phyloP scores from a whole-genome alignment of 2,888 invertebrate species.

The Volucella inanis region DNA sequence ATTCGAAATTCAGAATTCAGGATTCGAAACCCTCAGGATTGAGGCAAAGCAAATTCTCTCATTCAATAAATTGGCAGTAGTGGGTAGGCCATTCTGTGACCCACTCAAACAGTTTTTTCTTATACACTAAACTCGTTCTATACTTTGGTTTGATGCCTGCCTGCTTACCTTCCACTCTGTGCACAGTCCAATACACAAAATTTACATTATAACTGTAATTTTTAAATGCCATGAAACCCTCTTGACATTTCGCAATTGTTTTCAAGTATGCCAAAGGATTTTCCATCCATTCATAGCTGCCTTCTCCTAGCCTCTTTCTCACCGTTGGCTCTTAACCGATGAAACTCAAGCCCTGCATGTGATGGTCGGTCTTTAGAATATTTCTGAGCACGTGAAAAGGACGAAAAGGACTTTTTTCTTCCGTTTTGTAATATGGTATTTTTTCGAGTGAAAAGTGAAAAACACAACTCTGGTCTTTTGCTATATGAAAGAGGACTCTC shows the following conservation, averaged over 20 bases:
- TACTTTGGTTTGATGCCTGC: background rate
- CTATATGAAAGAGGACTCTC: constrained; percentile 55
- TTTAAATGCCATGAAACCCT: constrained; percentile 73
- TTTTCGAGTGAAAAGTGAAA: constrained; percentile 38
- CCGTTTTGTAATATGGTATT: constrained; percentile 3
- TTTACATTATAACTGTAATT: constrained; percentile 75
- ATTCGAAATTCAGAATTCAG: background rate
- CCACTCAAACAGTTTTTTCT: constrained; percentile 55
- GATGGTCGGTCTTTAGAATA: constrained; percentile 64
- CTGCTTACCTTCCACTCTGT: constrained; percentile 3
- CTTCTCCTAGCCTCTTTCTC: background rate
- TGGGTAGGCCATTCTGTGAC: constrained; percentile 39
- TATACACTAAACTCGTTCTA: background rate
- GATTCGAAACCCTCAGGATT: constrained; percentile 27
- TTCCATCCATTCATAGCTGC: constrained; percentile 10
- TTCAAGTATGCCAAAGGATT: constrained; percentile 75
- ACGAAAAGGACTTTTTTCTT: constrained; percentile 50
- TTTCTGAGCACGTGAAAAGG: constrained; percentile 64
- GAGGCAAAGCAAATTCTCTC: constrained; percentile 39
- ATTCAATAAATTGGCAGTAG: constrained; percentile 70
- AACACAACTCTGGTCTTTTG: constrained; percentile 40
- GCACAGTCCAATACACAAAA: constrained; percentile 73
- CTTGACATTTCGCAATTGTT: constrained; percentile 76
- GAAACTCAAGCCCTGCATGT: background rate
- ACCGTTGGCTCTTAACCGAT: background rate